Evolutionary conservation across 23 tunicate species (phyloP).

Genomic region (Corella eumyota): DNA sequence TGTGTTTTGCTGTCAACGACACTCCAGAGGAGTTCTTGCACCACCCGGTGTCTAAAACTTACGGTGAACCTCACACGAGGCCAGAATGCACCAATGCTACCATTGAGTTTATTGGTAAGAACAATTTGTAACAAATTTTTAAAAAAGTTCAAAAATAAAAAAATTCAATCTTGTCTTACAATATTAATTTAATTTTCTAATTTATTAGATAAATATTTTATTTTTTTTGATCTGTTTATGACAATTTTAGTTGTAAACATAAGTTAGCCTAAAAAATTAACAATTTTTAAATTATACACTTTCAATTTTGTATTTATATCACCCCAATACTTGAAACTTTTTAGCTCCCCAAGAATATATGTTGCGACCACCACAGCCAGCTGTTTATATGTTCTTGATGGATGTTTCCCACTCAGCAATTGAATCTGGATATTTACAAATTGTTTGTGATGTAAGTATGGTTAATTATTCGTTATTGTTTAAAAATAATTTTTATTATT

Average conservation of each 20-base stretch:
- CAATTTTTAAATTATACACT: not conserved
- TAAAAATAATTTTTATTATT: no score
- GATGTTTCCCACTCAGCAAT: slow-evolving; percentile 96
- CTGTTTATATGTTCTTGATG: slow-evolving; percentile 84
- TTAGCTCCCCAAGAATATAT: slow-evolving; percentile 98
- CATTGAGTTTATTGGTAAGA: slow-evolving; percentile 89
- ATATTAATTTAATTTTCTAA: not conserved
- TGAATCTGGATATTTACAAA: slow-evolving; percentile 85
- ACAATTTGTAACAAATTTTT: not conserved
- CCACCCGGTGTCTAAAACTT: slow-evolving; percentile 88
- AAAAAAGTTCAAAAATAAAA: no score
- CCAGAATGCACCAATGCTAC: slow-evolving; percentile 99
- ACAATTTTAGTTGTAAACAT: no score
- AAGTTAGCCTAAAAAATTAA: no score
- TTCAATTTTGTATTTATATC: not conserved
- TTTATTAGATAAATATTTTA: not conserved
- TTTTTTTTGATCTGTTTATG: not conserved
- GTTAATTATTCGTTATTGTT: no score
- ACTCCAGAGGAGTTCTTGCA: slow-evolving; percentile 90
- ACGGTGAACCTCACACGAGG: slow-evolving; percentile 94
- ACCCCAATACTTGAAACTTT: not conserved
- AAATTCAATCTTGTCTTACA: no score
- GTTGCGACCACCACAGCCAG: slow-evolving; percentile 99
- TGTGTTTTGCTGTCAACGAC: slow-evolving; percentile 92
- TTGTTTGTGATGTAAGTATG: slow-evolving; percentile 75